A percentile compares a stretch with the other conserved stretches of the same genome.
Conservation (phyloP, 2,797 vertebrate species). For the Macroramphosus scolopax region DNA sequence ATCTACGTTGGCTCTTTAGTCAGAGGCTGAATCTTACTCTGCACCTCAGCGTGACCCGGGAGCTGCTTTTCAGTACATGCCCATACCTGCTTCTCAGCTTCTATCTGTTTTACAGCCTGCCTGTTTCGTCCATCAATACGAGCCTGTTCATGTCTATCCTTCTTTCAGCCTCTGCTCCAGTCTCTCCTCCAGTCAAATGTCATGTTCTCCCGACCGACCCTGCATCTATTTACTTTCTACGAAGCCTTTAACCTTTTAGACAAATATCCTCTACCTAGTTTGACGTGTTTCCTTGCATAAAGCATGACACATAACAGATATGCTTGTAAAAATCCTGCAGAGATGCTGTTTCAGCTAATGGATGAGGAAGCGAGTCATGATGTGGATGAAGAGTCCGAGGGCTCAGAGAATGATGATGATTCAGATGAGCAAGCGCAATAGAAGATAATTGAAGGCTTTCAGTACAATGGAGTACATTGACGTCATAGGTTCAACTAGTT, state of each 20-base stretch:
- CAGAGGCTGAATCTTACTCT: not conserved
- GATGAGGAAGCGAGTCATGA: too few species aligned
- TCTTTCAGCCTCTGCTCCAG: conserved; percentile 2
- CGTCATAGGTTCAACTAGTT: too few species aligned
- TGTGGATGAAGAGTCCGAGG: too few species aligned
- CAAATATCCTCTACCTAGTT: too few species aligned
- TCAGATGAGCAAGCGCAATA: too few species aligned
- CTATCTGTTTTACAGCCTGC: conserved; percentile 1
- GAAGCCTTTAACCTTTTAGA: conserved; percentile 2
- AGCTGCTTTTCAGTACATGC: not conserved
- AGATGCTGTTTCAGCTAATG: too few species aligned
- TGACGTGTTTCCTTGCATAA: conserved; percentile 6
- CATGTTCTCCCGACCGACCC: not conserved
- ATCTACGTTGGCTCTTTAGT: not conserved
- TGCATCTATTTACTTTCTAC: conserved; percentile 4
- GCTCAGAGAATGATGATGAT: too few species aligned
- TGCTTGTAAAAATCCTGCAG: too few species aligned
- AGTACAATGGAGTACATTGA: too few species aligned
- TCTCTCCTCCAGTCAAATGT: conserved; percentile 8
- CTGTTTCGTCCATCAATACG: conserved; percentile 6
- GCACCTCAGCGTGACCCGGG: not conserved
- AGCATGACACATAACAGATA: too few species aligned
- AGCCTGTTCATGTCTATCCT: not conserved
- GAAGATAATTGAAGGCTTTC: too few species aligned
- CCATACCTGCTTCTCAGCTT: conserved; percentile 2